A percentile compares a stretch with the other conserved stretches of the same genome.
Evolutionary conservation across 2,888 invertebrate genomes (phyloP).

Genomic region (Melinaea marsaeus): DNA sequence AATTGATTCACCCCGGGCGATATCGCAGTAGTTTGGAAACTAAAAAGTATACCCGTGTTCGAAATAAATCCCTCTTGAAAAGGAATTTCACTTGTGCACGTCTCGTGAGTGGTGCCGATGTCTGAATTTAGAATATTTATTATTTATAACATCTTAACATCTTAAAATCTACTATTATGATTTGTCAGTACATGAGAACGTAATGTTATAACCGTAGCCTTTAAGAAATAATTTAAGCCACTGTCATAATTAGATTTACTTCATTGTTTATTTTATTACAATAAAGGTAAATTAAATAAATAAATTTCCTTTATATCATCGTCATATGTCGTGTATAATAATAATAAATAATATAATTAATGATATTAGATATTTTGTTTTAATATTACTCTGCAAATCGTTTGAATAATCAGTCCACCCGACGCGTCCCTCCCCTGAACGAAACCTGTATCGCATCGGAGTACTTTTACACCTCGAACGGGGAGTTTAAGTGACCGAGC

Average conservation of each 20-base stretch:
- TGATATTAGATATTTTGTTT: no score
- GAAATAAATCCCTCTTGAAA: conserved; percentile 15
- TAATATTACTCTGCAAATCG: no score
- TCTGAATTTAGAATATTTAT: not conserved
- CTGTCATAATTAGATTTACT: no score
- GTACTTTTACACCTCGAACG: conserved; percentile 7
- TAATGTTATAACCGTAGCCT: not conserved
- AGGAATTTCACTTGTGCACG: conserved; percentile 3
- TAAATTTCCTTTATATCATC: no score
- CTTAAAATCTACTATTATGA: not conserved
- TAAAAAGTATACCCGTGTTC: conserved; percentile 19
- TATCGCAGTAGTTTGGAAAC: conserved; percentile 18
- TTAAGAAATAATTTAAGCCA: not conserved
- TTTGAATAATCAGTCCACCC: no score
- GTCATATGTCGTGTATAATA: no score
- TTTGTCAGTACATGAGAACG: not conserved
- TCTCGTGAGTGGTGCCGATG: not conserved
- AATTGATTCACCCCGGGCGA: conserved; percentile 16
- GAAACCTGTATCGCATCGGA: not conserved
- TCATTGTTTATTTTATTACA: no score
- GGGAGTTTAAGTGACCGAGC: conserved; percentile 13
- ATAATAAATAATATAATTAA: no score
- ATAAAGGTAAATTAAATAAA: no score
- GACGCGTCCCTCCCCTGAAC: no score
- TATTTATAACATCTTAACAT: not conserved